Percentiles rank a stretch among this genome's conserved stretches.
Evolutionary conservation across 2,797 vertebrate species (phyloP).

Genomic region (Mus spretus): DNA sequence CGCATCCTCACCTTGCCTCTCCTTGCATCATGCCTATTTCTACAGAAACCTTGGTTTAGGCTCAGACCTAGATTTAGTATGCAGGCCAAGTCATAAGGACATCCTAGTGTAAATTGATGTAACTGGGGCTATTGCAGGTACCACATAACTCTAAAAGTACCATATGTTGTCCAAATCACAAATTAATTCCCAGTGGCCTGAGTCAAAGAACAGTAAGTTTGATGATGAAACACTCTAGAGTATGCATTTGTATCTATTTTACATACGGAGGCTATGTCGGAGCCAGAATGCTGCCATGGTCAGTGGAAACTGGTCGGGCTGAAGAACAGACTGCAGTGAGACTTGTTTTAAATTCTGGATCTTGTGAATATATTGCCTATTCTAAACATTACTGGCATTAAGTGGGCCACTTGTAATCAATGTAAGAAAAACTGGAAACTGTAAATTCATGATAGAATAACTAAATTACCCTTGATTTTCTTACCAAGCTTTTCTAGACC

Average conservation of each 20-base stretch:
- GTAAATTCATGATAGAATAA: conserved; percentile 12
- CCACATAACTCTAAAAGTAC: conserved; percentile 15
- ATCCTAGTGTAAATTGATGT: conserved; percentile 10
- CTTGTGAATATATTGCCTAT: not conserved
- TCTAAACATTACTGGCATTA: conserved; percentile 38
- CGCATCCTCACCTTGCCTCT: not conserved
- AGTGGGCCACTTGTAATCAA: not conserved
- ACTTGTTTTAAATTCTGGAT: not conserved
- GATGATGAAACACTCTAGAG: not conserved
- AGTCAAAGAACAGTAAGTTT: not conserved
- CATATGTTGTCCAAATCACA: conserved; percentile 10
- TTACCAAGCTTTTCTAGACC: not conserved
- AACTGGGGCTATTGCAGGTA: conserved; percentile 42
- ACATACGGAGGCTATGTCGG: not conserved
- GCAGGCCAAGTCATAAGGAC: not conserved
- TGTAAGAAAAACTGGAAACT: conserved; percentile 9
- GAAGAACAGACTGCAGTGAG: conserved; percentile 5
- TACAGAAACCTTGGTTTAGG: not conserved
- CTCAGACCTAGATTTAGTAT: conserved; percentile 14
- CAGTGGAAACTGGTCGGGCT: not conserved
- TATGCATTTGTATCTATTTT: not conserved
- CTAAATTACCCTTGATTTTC: not conserved
- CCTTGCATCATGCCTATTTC: not conserved
- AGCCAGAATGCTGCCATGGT: not conserved
- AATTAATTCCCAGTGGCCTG: conserved; percentile 32